Conservation (phyloP, 2,797 vertebrate species). For the Euthynnus affinis region DNA sequence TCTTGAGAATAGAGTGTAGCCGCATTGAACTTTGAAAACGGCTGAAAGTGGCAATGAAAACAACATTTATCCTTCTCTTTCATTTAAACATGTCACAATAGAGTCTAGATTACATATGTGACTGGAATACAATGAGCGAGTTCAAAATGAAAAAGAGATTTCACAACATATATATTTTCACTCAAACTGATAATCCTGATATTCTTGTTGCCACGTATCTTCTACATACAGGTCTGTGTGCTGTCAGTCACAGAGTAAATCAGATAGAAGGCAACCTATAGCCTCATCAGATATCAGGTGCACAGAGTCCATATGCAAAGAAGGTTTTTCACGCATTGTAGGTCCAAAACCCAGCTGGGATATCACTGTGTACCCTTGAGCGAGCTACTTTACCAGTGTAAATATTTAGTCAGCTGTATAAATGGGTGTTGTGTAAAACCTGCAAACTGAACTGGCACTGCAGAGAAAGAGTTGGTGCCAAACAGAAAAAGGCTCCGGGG, state of each 20-base stretch:
- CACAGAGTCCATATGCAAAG: slow-evolving; percentile 69
- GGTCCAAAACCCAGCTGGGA: slow-evolving; percentile 70
- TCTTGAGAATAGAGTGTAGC: slow-evolving; percentile 5
- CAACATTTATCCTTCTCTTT: slow-evolving; percentile 30
- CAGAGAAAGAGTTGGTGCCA: slow-evolving; percentile 53
- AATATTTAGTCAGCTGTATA: slow-evolving; percentile 85
- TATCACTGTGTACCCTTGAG: slow-evolving; percentile 77
- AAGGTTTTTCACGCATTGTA: slow-evolving; percentile 70
- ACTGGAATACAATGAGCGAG: slow-evolving; percentile 9
- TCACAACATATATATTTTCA: neutral
- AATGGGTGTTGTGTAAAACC: slow-evolving; percentile 78
- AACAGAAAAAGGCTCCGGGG: slow-evolving; percentile 40
- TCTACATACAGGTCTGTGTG: neutral
- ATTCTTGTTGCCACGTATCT: neutral
- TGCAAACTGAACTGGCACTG: slow-evolving; percentile 63
- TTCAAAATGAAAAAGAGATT: neutral
- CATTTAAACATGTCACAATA: slow-evolving; percentile 17
- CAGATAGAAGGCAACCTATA: slow-evolving; percentile 11
- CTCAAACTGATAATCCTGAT: slow-evolving; percentile 5
- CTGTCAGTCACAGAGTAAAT: slow-evolving; percentile 38
- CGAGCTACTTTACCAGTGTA: slow-evolving; percentile 76
- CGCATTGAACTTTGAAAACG: slow-evolving; percentile 31
- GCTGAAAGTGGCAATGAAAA: slow-evolving; percentile 37
- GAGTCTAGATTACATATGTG: slow-evolving; percentile 5
- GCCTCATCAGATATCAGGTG: slow-evolving; percentile 66